phyloP scores from a whole-genome alignment of 1,140 invertebrate species.

The Ceratoteleas bidentatus region DNA sequence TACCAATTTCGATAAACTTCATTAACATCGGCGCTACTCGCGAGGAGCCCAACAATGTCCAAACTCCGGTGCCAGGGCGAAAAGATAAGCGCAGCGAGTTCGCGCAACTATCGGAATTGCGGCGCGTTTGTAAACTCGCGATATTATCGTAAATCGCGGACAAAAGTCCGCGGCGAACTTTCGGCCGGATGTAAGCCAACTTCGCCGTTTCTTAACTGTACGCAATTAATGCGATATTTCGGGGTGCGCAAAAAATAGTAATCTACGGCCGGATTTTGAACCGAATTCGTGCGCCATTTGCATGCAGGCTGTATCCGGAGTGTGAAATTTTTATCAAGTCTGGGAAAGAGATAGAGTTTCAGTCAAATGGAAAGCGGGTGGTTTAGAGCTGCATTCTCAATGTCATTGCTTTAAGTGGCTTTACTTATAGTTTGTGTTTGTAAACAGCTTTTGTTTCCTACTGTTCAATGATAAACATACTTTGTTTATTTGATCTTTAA shows the following conservation, averaged over 20 bases:
- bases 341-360: too few relatives aligned
- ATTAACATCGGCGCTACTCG: conserved; percentile 30
- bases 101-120: conserved; percentile 43
- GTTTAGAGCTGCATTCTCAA: too few relatives aligned
- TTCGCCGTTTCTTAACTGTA: conserved; percentile 7
- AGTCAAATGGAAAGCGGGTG: too few relatives aligned
- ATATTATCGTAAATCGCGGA: conserved; percentile 53
- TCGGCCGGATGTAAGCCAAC: conserved; percentile 15
- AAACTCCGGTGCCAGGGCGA: conserved; percentile 30
- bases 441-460: too few relatives aligned
- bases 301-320: too few relatives aligned
- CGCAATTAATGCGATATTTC: conserved; percentile 6
- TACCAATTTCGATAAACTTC: conserved; percentile 37
- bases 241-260: not conserved
- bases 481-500: too few relatives aligned
- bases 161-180: conserved; percentile 42
- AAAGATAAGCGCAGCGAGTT: conserved; percentile 45
- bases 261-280: too few relatives aligned
- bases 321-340: too few relatives aligned
- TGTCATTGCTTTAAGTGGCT: too few relatives aligned
- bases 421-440: too few relatives aligned
- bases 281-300: too few relatives aligned
- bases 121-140: conserved; percentile 50
- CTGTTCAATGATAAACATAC: too few relatives aligned
- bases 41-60: conserved; percentile 18